A percentile compares a stretch with the other conserved stretches of the same genome.
phyloP scores from a whole-genome alignment of 1,140 invertebrate species.

The Drosophila pallidifrons region DNA sequence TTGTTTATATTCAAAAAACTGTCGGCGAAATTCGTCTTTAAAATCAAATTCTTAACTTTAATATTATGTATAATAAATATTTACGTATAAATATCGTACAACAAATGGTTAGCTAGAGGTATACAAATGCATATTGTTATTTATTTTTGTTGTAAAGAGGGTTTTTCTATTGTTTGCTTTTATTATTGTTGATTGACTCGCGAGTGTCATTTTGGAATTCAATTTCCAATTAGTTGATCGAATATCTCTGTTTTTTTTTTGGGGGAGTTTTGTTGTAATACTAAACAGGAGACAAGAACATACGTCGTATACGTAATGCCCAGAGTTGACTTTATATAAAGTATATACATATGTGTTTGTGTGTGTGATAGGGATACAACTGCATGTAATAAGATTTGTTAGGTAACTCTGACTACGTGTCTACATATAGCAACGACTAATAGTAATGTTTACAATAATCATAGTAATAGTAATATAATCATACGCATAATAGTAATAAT shows the following conservation, averaged over 20 bases:
- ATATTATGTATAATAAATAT: slow-evolving; percentile 45
- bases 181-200: neutral
- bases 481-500: slow-evolving; percentile 40
- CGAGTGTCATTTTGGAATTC: neutral
- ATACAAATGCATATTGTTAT: slow-evolving; percentile 57
- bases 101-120: slow-evolving; percentile 34
- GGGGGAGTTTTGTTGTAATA: neutral
- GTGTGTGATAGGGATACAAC: neutral
- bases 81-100: slow-evolving; percentile 56
- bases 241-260: neutral
- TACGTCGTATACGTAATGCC: neutral
- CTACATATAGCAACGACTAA: slow-evolving; percentile 54
- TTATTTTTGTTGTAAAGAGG: slow-evolving; percentile 14
- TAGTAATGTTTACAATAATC: slow-evolving; percentile 36
- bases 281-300: slow-evolving; percentile 4
- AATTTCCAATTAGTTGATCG: neutral
- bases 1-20: slow-evolving; percentile 23
- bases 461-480: slow-evolving; percentile 25
- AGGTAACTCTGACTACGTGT: slow-evolving; percentile 26
- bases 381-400: slow-evolving; percentile 11
- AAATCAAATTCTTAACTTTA: slow-evolving; percentile 34
- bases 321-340: slow-evolving; percentile 8
- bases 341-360: neutral
- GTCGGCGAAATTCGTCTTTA: slow-evolving; percentile 59
- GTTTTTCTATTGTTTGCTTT: slow-evolving; percentile 17